Conservation (phyloP, 2,888 invertebrate genomes). For the Lycophotia porphyrea region DNA sequence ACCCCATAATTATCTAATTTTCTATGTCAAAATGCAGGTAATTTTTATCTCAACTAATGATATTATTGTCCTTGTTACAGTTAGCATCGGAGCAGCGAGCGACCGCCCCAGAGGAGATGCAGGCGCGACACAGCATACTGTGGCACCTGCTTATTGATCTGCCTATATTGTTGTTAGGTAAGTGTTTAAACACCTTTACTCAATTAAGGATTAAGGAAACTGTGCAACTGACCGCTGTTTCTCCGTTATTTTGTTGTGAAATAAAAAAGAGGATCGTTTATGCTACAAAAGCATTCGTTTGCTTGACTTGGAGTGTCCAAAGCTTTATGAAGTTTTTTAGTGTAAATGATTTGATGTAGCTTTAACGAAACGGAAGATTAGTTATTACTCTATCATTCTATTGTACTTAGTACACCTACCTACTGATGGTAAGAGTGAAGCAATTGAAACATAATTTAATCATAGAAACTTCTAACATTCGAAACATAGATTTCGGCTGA, state of each 20-base stretch:
- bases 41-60: slow-evolving; percentile 1
- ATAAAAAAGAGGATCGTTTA: not conserved
- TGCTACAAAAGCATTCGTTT: not conserved
- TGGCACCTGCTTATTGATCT: slow-evolving; percentile 87
- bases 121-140: slow-evolving; percentile 83
- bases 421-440: not conserved
- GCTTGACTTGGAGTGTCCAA: not conserved
- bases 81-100: slow-evolving; percentile 75
- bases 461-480: not conserved
- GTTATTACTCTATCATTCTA: not conserved
- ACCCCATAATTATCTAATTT: not conserved
- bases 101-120: slow-evolving; percentile 79
- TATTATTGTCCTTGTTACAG: slow-evolving; percentile 74
- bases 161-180: slow-evolving; percentile 85
- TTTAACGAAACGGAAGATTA: not conserved
- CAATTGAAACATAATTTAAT: not conserved
- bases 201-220: not conserved
- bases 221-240: not conserved
- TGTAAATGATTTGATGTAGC: too few species aligned
- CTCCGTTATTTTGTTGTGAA: not conserved
- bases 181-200: slow-evolving; percentile 34
- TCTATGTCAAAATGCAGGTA: not conserved
- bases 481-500: not conserved
- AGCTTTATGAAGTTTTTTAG: not conserved
- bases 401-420: not conserved